phyloP scores from a whole-genome alignment of 1,140 invertebrate species.

The Scaptomyza graminum region DNA sequence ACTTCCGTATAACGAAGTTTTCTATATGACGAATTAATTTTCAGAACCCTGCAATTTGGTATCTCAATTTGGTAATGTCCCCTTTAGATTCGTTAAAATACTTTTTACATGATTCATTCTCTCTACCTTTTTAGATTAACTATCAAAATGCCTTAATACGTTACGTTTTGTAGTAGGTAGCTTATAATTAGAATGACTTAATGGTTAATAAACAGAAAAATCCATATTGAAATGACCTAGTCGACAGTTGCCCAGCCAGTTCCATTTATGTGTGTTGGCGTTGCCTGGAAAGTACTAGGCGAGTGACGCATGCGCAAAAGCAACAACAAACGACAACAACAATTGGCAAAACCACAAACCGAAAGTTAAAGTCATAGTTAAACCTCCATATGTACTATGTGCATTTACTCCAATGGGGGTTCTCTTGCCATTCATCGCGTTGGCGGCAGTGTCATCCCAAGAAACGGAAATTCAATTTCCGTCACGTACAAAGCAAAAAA shows the following conservation, averaged over 20 bases:
- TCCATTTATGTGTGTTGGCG: slow-evolving; percentile 34
- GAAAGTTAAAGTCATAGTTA: not conserved
- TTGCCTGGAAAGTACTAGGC: slow-evolving; percentile 28
- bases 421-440: slow-evolving; percentile 8
- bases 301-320: slow-evolving; percentile 56
- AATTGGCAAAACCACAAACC: slow-evolving; percentile 27
- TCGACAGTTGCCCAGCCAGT: slow-evolving; percentile 36
- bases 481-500: slow-evolving; percentile 65
- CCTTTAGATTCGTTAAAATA: not conserved
- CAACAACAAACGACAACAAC: slow-evolving; percentile 13
- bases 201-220: slow-evolving; percentile 4
- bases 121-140: slow-evolving; percentile 6
- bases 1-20: no score
- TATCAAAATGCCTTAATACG: slow-evolving; percentile 6
- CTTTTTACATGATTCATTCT: slow-evolving; percentile 2
- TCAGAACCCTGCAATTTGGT: no score
- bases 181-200: slow-evolving; percentile 40
- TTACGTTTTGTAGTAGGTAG: slow-evolving; percentile 32
- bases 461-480: slow-evolving; percentile 80
- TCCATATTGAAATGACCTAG: slow-evolving; percentile 17
- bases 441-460: slow-evolving; percentile 69
- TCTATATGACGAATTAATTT: no score
- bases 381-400: not conserved
- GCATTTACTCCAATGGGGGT: slow-evolving; percentile 1
- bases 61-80: no score